Evolutionary conservation across 1,140 invertebrate species (phyloP).

Genomic region (Diorhabda sublineata): DNA sequence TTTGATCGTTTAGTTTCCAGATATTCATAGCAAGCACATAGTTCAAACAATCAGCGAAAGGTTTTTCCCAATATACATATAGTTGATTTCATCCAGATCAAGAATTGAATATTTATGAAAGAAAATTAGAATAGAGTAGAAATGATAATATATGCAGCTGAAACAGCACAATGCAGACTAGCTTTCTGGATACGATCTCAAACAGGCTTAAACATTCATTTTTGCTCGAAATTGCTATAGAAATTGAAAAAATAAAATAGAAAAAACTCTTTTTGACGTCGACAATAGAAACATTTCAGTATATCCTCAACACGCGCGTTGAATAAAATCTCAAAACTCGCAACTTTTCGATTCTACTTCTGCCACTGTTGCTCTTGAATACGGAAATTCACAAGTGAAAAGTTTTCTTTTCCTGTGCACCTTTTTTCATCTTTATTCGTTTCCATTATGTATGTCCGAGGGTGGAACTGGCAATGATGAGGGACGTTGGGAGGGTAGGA

Average conservation of each 20-base stretch:
- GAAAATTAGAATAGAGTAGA: no score
- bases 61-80: no score
- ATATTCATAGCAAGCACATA: no score
- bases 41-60: no score
- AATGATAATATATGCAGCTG: no score
- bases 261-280: constrained; percentile 9
- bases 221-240: no score
- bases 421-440: constrained; percentile 13
- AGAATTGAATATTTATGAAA: no score
- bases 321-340: constrained; percentile 31
- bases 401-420: constrained; percentile 23
- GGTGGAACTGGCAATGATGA: constrained; percentile 8
- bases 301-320: constrained; percentile 26
- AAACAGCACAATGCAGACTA: no score
- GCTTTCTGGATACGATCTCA: no score
- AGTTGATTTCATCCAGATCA: no score
- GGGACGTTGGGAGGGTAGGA: neutral
- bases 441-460: constrained; percentile 36
- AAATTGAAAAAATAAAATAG: neutral
- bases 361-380: constrained; percentile 30
- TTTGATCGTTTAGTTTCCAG: no score
- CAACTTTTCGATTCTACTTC: constrained; percentile 30
- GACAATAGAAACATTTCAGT: constrained; percentile 24
- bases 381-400: constrained; percentile 36
- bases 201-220: no score